Evolutionary conservation across 2,888 invertebrate genomes (phyloP).

Genomic region (Maniola hyperantus): DNA sequence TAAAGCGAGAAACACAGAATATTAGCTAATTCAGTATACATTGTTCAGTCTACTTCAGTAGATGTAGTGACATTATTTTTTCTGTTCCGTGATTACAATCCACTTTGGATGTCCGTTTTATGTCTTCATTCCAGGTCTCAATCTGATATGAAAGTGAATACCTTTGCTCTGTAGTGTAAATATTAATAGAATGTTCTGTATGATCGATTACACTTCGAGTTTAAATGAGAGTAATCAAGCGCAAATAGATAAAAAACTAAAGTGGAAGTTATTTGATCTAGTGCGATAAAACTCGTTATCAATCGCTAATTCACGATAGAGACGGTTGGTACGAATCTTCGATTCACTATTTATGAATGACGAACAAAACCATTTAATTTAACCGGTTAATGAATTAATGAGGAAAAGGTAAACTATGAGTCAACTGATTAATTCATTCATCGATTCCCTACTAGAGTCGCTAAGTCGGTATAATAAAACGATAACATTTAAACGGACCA

Average conservation of each 20-base stretch:
- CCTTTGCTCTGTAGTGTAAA: not conserved
- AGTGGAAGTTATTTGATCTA: not conserved
- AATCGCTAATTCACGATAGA: not conserved
- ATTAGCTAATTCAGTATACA: too few species aligned
- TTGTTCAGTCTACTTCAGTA: too few species aligned
- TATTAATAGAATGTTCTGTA: too few species aligned
- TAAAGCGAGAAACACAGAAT: too few species aligned
- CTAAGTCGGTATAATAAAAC: constrained; percentile 15
- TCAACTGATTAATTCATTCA: constrained; percentile 37
- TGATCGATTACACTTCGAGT: not conserved
- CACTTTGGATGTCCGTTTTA: too few species aligned
- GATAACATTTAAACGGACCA: constrained; percentile 2
- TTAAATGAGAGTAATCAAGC: not conserved
- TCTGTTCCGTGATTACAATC: too few species aligned
- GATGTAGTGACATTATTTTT: too few species aligned
- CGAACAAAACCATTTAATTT: constrained; percentile 17
- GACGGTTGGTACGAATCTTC: not conserved
- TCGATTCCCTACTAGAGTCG: constrained; percentile 26
- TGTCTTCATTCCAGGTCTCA: not conserved
- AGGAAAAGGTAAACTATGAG: constrained; percentile 33
- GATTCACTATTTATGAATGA: constrained; percentile 21
- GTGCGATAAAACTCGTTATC: not conserved
- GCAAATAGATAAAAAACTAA: constrained; percentile 6
- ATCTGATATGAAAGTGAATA: not conserved
- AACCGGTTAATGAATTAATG: constrained; percentile 30